Evolutionary conservation across 2,113 vertebrate species (phyloP), one percentile per base, ranked within the genome.

Genomic region (Australoheros scitulus): DNA sequence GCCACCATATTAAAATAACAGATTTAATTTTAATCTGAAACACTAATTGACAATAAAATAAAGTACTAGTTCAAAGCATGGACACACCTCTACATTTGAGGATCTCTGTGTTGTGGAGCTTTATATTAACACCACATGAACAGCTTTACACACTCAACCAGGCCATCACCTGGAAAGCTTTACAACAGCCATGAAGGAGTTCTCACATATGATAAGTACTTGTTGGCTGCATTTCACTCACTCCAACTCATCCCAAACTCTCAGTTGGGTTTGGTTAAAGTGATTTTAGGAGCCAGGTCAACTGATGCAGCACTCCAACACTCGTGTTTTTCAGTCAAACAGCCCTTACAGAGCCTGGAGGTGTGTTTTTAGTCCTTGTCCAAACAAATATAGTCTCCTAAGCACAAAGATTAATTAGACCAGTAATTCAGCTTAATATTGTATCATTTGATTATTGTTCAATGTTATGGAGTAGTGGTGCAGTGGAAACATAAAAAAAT

Each of bases 151-250:
- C 6, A 2, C 65, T 52, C 65, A 52, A 52, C 43, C 17, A 72
- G 65, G 65, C 52, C 65, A 72, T 52, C 65, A 72, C 43, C 43
- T 72, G 26, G 65, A 72, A 72, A 52, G 43, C 43, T 52, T 72
- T n/a, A 52, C 43, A 72, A 52, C 65, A 52, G 43, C 43, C 3
- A 29, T 32, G 65, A 52, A 72, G 65, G 24, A 72, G 65, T 72
- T 32, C 26, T 72, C 26, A 52, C 43, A 72, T 72, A n/a, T 72
- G 43, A 43, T 72, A 24, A 52, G 43, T 24, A 72, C 43, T 52
- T 72, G 29, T 32, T 72, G 50, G 11, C 10, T 52, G 24, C 32
- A 41, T 72, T 52, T 52, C 43, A 29, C 43, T 72, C 43, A 72
- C 11, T 2, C 17, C 26, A 32, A 22, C 43, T 72, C 17, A 70